A percentile compares a stretch with the other conserved stretches of the same genome.
Evolutionary conservation across 2,888 invertebrate genomes (phyloP).

Genomic region (Ischnura elegans): DNA sequence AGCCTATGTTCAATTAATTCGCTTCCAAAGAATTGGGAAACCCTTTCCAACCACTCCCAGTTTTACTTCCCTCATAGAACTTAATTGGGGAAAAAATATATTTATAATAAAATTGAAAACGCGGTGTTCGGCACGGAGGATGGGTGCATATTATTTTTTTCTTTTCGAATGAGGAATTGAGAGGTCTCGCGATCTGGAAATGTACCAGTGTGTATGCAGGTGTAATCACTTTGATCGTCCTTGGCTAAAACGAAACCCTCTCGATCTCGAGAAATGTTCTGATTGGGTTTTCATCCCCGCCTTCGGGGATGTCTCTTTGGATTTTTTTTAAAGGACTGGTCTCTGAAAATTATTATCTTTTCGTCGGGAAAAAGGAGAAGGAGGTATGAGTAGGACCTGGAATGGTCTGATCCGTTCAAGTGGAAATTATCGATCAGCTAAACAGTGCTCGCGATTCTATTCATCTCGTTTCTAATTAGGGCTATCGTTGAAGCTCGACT

Average conservation of each 20-base stretch:
- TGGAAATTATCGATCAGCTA: not conserved
- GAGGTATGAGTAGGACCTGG: not conserved
- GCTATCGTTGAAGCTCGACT: too few species aligned
- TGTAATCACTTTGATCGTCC: not conserved
- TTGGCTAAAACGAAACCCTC: not conserved
- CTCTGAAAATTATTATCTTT: not conserved
- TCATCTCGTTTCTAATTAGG: too few species aligned
- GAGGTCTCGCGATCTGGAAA: not conserved
- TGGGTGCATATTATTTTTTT: not conserved
- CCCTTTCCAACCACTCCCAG: too few species aligned
- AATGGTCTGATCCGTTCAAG: not conserved
- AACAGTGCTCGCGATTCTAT: not conserved
- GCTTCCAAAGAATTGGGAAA: not conserved
- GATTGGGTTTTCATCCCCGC: not conserved
- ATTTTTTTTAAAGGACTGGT: not conserved
- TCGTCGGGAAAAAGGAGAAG: not conserved
- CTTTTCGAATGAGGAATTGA: not conserved
- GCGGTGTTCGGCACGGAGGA: not conserved
- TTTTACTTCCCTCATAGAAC: not conserved
- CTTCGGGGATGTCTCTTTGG: not conserved
- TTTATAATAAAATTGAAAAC: too few species aligned
- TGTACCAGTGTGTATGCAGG: not conserved
- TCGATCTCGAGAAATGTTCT: not conserved
- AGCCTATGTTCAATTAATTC: not conserved
- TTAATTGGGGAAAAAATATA: not conserved